Evolutionary conservation across 2,113 vertebrate species (phyloP), one percentile per base, ranked within the genome.

Genomic region (Urocynchramus pylzowi): DNA sequence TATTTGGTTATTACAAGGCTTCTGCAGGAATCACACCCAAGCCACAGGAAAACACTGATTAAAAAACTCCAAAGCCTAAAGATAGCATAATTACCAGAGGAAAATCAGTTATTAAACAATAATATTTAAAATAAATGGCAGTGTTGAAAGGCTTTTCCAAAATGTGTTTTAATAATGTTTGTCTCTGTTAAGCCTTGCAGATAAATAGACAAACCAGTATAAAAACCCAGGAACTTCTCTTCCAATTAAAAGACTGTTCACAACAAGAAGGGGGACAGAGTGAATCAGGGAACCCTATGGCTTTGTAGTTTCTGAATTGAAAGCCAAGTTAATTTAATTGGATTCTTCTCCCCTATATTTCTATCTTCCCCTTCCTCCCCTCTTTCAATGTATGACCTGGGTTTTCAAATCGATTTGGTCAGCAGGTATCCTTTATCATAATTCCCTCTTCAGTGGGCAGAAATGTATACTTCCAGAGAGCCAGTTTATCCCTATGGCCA

Each of bases 61-160:
- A 93, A 96, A 90, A 89, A 90, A 44, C 11, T 44, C 39, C 23
- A 89, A 97, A 96, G 92, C 69, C 65, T 96, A 95, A 97, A 83
- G 30, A 94, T 28, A 93, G 47, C 35, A 74, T 95, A 94, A 97
- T 96, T 95, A 96, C 90, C 69, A 82, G 39, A 90, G 91, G 78
- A 91, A 97, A 95, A 94, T 70, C 20, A 28, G 89, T 97, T 95
- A 96, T 97, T 96, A 96, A 97, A 95, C 79, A 95, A 93, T 95
- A 97, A 89, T 96, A 91, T 96, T 97, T 97, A 65, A 95, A 96
- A 96, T 96, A 97, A 97, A 97, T n/a, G 37, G 23, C 65, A 90
- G 64, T 80, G 67, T 89, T 96, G 73, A 95, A 97, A 95, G 42
- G 52, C 54, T 97, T 93, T 77, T 96, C 50, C 69, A 96, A 96